phyloP scores from a whole-genome alignment of 2,888 invertebrate genomes.

The Colostygia pectinataria region DNA sequence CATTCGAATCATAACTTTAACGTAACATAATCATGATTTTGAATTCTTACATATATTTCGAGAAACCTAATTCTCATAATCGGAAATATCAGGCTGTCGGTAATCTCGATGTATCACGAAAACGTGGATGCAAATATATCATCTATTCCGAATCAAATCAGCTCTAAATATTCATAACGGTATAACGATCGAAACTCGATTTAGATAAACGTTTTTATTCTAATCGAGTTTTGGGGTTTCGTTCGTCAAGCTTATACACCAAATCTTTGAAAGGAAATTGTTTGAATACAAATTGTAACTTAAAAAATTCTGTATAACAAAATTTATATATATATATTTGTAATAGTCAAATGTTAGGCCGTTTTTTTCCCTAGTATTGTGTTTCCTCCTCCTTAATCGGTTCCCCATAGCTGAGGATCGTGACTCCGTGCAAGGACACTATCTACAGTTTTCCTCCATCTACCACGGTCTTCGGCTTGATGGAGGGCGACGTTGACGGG shows the following conservation, averaged over 20 bases:
- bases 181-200: conserved; percentile 1
- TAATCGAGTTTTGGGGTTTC: not conserved
- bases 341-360: too few relatives aligned
- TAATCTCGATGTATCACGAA: conserved; percentile 7
- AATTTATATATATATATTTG: too few relatives aligned
- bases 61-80: not conserved
- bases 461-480: too few relatives aligned
- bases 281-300: not conserved
- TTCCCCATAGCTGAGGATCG: too few relatives aligned
- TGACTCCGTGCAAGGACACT: too few relatives aligned
- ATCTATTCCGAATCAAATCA: conserved; percentile 4
- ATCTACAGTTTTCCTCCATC: too few relatives aligned
- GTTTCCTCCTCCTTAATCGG: too few relatives aligned
- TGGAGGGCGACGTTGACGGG: too few relatives aligned
- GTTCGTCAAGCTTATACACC: not conserved
- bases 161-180: conserved; percentile 9
- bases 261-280: too few relatives aligned
- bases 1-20: too few relatives aligned
- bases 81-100: not conserved
- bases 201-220: conserved; percentile 2
- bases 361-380: too few relatives aligned
- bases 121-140: conserved; percentile 1
- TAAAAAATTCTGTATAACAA: too few relatives aligned
- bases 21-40: not conserved
- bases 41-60: not conserved